Evolutionary conservation across 2,797 vertebrate species (phyloP).

Genomic region (Salmo trutta): DNA sequence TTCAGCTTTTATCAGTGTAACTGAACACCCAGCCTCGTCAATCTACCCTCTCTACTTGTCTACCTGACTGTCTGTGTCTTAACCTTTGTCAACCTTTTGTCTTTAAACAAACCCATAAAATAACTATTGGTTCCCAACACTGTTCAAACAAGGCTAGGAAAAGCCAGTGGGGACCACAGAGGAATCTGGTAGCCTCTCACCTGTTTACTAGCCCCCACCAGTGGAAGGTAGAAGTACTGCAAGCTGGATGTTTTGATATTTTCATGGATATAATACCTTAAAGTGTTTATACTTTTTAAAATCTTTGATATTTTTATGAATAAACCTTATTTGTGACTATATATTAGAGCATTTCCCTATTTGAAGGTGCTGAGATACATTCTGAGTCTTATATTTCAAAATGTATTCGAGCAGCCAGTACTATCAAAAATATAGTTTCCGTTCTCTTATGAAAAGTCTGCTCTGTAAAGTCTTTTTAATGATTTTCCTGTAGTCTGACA

Average conservation of each 20-base stretch:
- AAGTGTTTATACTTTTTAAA: background rate
- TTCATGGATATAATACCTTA: background rate
- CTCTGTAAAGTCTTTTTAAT: too few species aligned
- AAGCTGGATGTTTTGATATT: background rate
- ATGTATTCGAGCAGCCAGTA: too few species aligned
- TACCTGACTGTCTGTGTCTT: constrained; percentile 60
- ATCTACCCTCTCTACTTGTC: constrained; percentile 62
- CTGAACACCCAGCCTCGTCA: constrained; percentile 46
- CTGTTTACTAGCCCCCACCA: constrained; percentile 71
- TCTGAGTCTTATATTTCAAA: too few species aligned
- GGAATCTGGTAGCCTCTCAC: constrained; percentile 27
- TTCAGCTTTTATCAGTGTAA: constrained; percentile 55
- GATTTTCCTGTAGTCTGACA: too few species aligned
- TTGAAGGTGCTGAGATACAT: too few species aligned
- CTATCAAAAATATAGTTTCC: too few species aligned
- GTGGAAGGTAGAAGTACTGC: constrained; percentile 57
- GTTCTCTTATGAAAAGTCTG: too few species aligned
- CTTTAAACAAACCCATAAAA: constrained; percentile 71
- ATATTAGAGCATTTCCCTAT: too few species aligned
- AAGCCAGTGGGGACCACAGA: constrained; percentile 25
- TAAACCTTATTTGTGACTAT: background rate
- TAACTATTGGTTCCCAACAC: constrained; percentile 59
- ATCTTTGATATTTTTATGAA: background rate
- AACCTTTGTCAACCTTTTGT: constrained; percentile 50
- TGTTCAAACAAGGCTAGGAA: constrained; percentile 58